phyloP scores from a whole-genome alignment of 1,140 invertebrate genomes.

The Dolichoris vasculosae region DNA sequence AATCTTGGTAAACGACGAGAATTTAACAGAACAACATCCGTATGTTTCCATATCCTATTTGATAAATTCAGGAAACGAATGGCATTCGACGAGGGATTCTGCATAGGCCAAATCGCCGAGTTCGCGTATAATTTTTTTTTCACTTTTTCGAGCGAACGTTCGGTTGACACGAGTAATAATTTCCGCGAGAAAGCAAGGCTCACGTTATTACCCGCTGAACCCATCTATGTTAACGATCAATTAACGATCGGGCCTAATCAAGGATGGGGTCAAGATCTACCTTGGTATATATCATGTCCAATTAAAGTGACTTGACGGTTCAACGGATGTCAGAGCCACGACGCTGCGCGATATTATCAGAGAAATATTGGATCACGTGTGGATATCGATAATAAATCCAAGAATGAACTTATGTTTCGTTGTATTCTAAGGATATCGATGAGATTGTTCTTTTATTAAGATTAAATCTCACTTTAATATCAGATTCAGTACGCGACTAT shows the following conservation, averaged over 20 bases:
- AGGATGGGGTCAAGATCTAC: constrained; percentile 16
- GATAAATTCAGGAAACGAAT: background rate
- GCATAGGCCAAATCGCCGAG: background rate
- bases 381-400: background rate
- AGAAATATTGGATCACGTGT: no score
- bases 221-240: constrained; percentile 26
- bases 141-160: background rate
- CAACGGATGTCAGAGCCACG: no score
- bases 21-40: background rate
- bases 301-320: background rate
- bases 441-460: background rate
- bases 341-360: no score
- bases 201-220: constrained; percentile 19
- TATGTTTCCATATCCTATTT: background rate
- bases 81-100: background rate
- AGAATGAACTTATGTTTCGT: no score
- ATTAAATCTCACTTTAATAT: background rate
- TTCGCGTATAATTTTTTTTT: background rate
- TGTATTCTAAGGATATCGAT: background rate
- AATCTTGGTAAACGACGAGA: background rate
- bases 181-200: background rate
- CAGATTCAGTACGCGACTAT: background rate
- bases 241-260: background rate
- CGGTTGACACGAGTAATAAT: background rate
- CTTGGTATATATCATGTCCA: background rate